Conservation (phyloP, 92 coral and sea anemone species). For the Muricea muricata region DNA sequence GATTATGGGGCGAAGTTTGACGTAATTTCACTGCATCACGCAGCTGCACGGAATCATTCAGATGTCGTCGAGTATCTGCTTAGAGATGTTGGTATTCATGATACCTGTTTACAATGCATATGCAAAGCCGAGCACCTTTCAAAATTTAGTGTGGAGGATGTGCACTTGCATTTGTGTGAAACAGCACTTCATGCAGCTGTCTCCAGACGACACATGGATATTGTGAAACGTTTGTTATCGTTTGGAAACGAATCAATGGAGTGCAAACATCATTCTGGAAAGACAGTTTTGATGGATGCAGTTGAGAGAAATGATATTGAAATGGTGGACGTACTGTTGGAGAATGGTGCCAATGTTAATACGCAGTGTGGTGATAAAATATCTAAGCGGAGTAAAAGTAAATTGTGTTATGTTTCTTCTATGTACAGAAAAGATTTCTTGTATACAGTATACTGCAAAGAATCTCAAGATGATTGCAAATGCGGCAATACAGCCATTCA, state of each 20-base stretch:
- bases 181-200: conserved; percentile 74
- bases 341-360: conserved; percentile 45
- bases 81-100: conserved; percentile 31
- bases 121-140: background rate
- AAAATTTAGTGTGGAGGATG: background rate
- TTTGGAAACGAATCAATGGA: conserved; percentile 17
- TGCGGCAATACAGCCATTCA: conserved; percentile 74
- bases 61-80: conserved; percentile 52
- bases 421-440: background rate
- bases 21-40: conserved; percentile 35
- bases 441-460: conserved; percentile 14
- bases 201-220: conserved; percentile 35
- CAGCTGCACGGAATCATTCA: conserved; percentile 29
- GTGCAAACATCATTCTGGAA: conserved; percentile 68
- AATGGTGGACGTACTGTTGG: conserved; percentile 44
- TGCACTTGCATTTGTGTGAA: conserved; percentile 62
- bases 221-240: conserved; percentile 46
- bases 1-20: conserved; percentile 62
- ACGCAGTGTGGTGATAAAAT: conserved; percentile 45
- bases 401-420: background rate
- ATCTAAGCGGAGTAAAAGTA: background rate
- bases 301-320: conserved; percentile 55
- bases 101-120: conserved; percentile 42
- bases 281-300: conserved; percentile 74
- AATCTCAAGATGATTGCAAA: conserved; percentile 41